phyloP scores from a whole-genome alignment of 1,140 invertebrate genomes.

The Brachionus koreanus region DNA sequence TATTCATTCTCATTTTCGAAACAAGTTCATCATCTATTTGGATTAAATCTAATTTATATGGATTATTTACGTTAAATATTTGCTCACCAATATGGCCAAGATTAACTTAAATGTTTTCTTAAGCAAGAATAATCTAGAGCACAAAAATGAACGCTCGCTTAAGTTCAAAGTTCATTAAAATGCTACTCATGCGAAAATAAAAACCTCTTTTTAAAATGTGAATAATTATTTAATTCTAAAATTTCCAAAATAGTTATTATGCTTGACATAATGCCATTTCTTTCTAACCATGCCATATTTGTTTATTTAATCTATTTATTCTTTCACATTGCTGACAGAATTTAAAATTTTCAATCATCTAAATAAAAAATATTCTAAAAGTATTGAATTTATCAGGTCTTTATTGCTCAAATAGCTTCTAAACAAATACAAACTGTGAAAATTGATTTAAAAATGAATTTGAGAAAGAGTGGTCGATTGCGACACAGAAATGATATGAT shows the following conservation, averaged over 20 bases:
- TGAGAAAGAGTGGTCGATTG: neutral
- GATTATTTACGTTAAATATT: conserved; percentile 20
- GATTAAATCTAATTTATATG: neutral
- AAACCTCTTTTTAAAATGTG: neutral
- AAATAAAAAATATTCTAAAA: no score
- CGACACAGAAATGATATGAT: neutral
- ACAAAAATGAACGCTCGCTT: neutral
- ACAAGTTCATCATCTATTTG: neutral
- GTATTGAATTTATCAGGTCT: no score
- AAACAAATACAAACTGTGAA: no score
- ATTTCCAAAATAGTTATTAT: neutral
- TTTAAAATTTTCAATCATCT: no score
- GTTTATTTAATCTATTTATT: neutral
- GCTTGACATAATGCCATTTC: neutral
- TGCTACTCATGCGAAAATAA: neutral
- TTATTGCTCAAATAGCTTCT: no score
- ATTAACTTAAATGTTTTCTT: neutral
- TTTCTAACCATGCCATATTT: neutral
- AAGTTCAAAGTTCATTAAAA: neutral
- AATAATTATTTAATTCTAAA: neutral
- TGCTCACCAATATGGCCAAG: neutral
- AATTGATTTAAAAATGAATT: neutral
- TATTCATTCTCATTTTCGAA: neutral
- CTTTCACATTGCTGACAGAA: neutral
- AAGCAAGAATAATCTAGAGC: neutral